Evolutionary conservation across 2,113 vertebrate species (phyloP).

Genomic region (Atherinomorus stipes): DNA sequence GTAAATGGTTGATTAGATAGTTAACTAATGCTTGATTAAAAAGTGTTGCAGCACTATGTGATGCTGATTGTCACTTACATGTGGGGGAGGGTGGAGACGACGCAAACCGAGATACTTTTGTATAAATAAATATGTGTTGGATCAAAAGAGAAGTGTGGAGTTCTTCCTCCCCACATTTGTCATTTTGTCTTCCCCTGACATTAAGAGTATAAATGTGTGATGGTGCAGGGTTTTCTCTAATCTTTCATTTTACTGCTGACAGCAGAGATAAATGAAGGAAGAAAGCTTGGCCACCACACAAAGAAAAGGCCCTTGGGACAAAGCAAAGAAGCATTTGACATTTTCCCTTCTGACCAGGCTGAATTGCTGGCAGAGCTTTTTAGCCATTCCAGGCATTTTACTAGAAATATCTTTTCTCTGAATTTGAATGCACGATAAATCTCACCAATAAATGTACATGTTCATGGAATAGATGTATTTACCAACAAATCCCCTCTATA

Average conservation of each 20-base stretch:
- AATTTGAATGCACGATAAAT: constrained; percentile 29
- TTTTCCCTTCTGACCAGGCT: constrained; percentile 21
- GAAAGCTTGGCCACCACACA: constrained; percentile 48
- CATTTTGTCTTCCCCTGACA: constrained; percentile 44
- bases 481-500: constrained; percentile 1
- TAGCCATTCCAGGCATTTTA: constrained; percentile 19
- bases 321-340: constrained; percentile 22
- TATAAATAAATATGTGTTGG: constrained; percentile 21
- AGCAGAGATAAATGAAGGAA: constrained; percentile 64
- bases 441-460: neutral
- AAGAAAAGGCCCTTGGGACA: constrained; percentile 36
- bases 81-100: constrained; percentile 7
- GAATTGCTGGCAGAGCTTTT: neutral
- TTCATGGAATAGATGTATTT: constrained; percentile 26
- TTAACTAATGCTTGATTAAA: constrained; percentile 70
- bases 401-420: constrained; percentile 10
- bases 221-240: constrained; percentile 56
- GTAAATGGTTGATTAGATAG: constrained; percentile 65
- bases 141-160: constrained; percentile 27
- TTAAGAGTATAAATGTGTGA: constrained; percentile 38
- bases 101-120: constrained; percentile 11
- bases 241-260: constrained; percentile 69
- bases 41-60: constrained; percentile 17
- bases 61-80: constrained; percentile 22
- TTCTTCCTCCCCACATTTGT: constrained; percentile 41